phyloP scores from a whole-genome alignment of 2,113 vertebrate genomes.

The Gambusia holbrooki region DNA sequence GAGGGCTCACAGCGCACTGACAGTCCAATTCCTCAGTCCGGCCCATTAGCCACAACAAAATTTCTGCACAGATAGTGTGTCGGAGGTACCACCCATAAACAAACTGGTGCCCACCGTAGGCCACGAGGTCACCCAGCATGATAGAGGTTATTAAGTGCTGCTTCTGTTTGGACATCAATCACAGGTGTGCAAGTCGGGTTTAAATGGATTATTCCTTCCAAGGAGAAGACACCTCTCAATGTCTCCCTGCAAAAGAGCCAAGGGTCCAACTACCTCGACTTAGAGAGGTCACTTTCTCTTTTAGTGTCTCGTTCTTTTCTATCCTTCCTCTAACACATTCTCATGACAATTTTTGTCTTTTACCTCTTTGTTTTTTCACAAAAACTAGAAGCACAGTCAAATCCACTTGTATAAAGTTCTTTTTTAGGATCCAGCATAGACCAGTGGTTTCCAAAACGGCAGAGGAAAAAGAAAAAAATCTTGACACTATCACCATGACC shows the following conservation, averaged over 20 bases:
- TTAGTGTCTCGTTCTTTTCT: slow-evolving; percentile 34
- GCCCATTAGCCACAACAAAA: slow-evolving; percentile 83
- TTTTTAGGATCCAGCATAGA: slow-evolving; percentile 34
- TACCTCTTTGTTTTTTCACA: slow-evolving; percentile 6
- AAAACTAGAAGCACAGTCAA: slow-evolving; percentile 9
- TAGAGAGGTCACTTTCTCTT: slow-evolving; percentile 63
- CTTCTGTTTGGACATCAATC: slow-evolving; percentile 75
- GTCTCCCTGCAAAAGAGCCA: slow-evolving; percentile 73
- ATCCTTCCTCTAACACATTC: slow-evolving; percentile 22
- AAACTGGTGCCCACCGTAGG: slow-evolving; percentile 76
- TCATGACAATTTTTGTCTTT: slow-evolving; percentile 11
- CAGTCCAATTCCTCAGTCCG: slow-evolving; percentile 92
- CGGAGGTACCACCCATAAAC: slow-evolving; percentile 86
- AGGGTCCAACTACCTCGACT: slow-evolving; percentile 56
- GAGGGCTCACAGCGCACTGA: slow-evolving; percentile 86
- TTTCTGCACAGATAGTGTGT: slow-evolving; percentile 81
- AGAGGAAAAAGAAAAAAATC: background rate
- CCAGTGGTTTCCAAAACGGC: background rate
- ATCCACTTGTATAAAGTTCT: slow-evolving; percentile 34
- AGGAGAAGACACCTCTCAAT: slow-evolving; percentile 64
- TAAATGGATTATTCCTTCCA: slow-evolving; percentile 75
- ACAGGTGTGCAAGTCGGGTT: slow-evolving; percentile 58
- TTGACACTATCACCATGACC: background rate
- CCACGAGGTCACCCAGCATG: slow-evolving; percentile 66
- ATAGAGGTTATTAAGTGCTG: slow-evolving; percentile 82